phyloP scores from a whole-genome alignment of 1,140 invertebrate genomes.

The Hypothenemus hampei region DNA sequence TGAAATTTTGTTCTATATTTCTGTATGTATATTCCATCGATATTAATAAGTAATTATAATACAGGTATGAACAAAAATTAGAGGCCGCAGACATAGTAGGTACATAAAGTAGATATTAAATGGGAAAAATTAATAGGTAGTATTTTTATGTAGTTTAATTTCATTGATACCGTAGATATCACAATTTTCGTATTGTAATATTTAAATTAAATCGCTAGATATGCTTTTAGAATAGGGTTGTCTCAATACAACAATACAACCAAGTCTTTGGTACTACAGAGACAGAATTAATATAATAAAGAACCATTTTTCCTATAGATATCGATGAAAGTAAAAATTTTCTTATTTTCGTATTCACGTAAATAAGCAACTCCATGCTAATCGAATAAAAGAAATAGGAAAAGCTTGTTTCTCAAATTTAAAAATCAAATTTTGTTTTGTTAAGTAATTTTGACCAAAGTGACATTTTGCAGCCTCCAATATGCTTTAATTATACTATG shows the following conservation, averaged over 20 bases:
- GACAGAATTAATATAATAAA: no score
- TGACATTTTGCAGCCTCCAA: constrained; percentile 11
- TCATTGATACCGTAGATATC: constrained; percentile 41
- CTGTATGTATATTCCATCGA: background rate
- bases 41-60: background rate
- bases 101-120: constrained; percentile 45
- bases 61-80: constrained; percentile 17
- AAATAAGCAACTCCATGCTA: no score
- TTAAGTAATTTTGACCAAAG: no score
- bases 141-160: constrained; percentile 44
- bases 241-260: no score
- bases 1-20: no score
- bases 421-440: no score
- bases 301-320: no score
- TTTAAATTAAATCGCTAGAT: constrained; percentile 42
- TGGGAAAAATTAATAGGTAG: constrained; percentile 32
- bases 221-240: constrained; percentile 43
- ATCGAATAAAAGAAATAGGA: no score
- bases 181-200: constrained; percentile 48
- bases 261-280: no score
- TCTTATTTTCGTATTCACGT: no score
- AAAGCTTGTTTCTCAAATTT: no score
- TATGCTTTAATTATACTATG: background rate
- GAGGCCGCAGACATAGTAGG: constrained; percentile 29
- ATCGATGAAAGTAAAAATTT: no score